These are phyloP conservation scores for Ormyrus pomaceus DNA, from an alignment of 2,888 invertebrate genomes.

Conservation along the genomic window DNA sequence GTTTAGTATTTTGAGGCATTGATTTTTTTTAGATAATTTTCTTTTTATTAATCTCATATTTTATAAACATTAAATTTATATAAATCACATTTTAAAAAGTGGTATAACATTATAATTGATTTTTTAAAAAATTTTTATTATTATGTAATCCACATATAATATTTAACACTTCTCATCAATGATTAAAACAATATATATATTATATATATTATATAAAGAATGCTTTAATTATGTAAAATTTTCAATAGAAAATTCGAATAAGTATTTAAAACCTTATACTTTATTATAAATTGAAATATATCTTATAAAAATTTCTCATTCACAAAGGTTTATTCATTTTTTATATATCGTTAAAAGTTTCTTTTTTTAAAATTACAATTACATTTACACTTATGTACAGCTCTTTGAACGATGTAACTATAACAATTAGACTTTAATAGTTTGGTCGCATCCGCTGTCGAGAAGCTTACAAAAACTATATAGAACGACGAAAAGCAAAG, in stretches of 20 bases:
- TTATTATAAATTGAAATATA: conserved; percentile 31
- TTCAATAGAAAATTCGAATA: conserved; percentile 45
- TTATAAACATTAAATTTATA: conserved; percentile 3
- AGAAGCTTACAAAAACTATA: not conserved
- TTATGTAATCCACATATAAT: conserved; percentile 48
- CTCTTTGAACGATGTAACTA: conserved; percentile 13
- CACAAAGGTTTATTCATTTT: conserved; percentile 51
- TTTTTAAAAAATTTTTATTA: conserved; percentile 27
- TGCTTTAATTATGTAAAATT: conserved; percentile 25
- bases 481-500: no score
- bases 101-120: conserved; percentile 13
- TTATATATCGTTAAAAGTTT: conserved; percentile 34
- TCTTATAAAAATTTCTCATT: conserved; percentile 54
- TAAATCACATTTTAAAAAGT: conserved; percentile 35
- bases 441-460: conserved; percentile 3
- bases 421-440: conserved; percentile 39
- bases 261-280: conserved; percentile 44
- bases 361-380: conserved; percentile 38
- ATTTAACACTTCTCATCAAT: conserved; percentile 42
- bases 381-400: conserved; percentile 53
- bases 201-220: conserved; percentile 33
- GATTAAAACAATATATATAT: not conserved
- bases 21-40: conserved; percentile 15
- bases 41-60: conserved; percentile 22
- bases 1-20: conserved; percentile 45